A percentile compares a stretch with the other conserved stretches of the same genome.
Conservation (phyloP, 2,113 vertebrate species). For the Himantopus leucocephalus region DNA sequence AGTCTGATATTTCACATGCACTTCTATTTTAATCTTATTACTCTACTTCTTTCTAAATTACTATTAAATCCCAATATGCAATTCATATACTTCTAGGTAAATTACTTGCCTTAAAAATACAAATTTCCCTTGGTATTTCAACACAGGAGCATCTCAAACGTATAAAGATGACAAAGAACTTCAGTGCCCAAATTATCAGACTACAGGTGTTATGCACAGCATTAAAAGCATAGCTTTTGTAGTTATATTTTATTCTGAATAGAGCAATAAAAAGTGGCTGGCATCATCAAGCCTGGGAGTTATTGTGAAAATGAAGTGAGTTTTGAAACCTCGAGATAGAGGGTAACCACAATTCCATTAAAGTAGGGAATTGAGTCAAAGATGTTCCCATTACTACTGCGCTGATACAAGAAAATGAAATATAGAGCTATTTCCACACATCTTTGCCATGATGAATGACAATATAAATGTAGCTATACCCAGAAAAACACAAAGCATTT, state of each 20-base stretch:
- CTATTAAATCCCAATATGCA: slow-evolving; percentile 37
- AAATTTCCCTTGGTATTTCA: slow-evolving; percentile 67
- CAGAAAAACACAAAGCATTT: slow-evolving; percentile 7
- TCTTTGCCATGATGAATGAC: slow-evolving; percentile 40
- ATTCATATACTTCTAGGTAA: slow-evolving; percentile 61
- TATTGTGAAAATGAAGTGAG: slow-evolving; percentile 66
- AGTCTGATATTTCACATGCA: not conserved
- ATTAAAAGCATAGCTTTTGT: slow-evolving; percentile 57
- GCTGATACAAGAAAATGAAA: slow-evolving; percentile 56
- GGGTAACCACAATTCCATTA: slow-evolving; percentile 62
- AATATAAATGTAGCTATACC: not conserved
- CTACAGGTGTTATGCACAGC: slow-evolving; percentile 59
- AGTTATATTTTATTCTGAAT: slow-evolving; percentile 72
- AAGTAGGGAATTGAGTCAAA: slow-evolving; percentile 62
- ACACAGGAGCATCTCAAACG: slow-evolving; percentile 8
- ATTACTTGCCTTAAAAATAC: slow-evolving; percentile 64
- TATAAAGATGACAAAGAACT: slow-evolving; percentile 70
- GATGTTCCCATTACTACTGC: slow-evolving; percentile 18
- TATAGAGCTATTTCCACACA: slow-evolving; percentile 14
- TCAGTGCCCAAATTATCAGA: slow-evolving; percentile 42
- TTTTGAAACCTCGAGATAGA: slow-evolving; percentile 68
- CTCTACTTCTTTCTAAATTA: slow-evolving; percentile 37
- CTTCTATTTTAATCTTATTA: slow-evolving; percentile 22
- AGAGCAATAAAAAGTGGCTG: slow-evolving; percentile 68
- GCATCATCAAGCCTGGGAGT: slow-evolving; percentile 66